Evolutionary conservation across 2,113 vertebrate species (phyloP), one percentile per base, ranked within the genome.

Genomic region (Daphoenositta chrysoptera): DNA sequence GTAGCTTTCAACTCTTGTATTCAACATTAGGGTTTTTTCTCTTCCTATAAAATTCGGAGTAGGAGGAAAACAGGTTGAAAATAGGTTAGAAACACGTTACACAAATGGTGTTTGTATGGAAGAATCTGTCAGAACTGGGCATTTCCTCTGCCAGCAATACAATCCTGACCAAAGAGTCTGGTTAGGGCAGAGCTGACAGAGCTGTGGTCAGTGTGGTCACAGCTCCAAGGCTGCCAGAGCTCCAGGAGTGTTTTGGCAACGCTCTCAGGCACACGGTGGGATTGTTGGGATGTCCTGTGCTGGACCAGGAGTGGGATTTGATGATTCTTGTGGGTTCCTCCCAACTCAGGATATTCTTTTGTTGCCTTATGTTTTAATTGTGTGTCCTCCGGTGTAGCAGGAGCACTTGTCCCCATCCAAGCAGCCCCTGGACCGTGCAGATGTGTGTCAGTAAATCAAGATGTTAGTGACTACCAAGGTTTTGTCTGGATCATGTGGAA

Each of bases 11-110:
- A 31, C 17, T 92, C 47, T 63, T 78, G 31, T 14, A 61, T 82
- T 31, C 15, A 11, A 2, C 0, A 0, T 64, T 39, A 39, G 18
- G 3, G 0, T 18, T 70, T 91, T 83, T 42, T 60, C 10, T 9
- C 35, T 47, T 72, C 27, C 44, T 56, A 9, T 9, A 54, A 58
- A 45, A 2, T 23, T 68, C 28, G 23, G 31, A 87, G 22, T 54
- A 63, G 72, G 64, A 90, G 28, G 47, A 78, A 45, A n/a, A 33
- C 28, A 69, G 15, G 26, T 75, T 76, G 63, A 69, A 63, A 61
- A 42, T 4, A 48, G 40, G 56, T 69, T 45, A 42, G 56, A 63
- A 77, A 37, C 37, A 28, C 61, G 22, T 51, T 23, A 9, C 7
- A 15, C 28, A 50, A 48, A 50, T 9, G 27, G 5, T 54, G 31